Evolutionary conservation across 2,113 vertebrate species (phyloP), one percentile per base, ranked within the genome.

Genomic region (Anoplopoma fimbria): DNA sequence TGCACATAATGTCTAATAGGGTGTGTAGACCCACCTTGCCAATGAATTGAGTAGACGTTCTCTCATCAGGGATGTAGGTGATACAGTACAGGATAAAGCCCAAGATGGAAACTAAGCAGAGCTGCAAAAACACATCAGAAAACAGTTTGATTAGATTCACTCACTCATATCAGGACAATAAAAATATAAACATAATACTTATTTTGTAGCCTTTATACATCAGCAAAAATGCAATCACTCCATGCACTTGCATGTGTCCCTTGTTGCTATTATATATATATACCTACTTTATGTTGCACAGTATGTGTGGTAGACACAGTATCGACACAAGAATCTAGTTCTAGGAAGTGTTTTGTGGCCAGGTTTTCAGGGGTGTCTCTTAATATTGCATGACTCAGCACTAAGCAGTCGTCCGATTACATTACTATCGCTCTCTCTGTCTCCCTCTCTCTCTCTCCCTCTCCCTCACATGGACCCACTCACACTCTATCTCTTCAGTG

Each of bases 81-180:
- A 97, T 82, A 45, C 96, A 98, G 64, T 97, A 97, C 91, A 98
- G 95, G 86, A 97, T 90, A 71, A 99, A 95, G n/a, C 97, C 97
- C 78, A 98, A 85, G 57, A 98, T 91, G 82, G 97, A 95, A 64
- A 96, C 97, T 38, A 98, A 34, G 38, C 96, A 98, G 75, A 99
- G 93, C 98, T 99, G 94, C 40, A 94, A 86, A 8, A 75, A 57
- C 45, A 87, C 12, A 70, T 29, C 34, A 79, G 17, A 84, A 78
- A 61, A 80, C 7, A 53, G 25, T 72, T 29, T 57, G 3, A 19
- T 75, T 27, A 42, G 8, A 34, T 31, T 73, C 53, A 57, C 14
- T 65, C 19, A 34, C 15, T 67, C 21, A 29, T 31, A 68, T 68
- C 4, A 2, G 14, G 4, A 17, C 1, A 34, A 33, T 53, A 4